A percentile compares a stretch with the other conserved stretches of the same genome.
These are phyloP conservation scores for Drosophila lacteicornis DNA, from an alignment of 1,140 invertebrate species.

Conservation along the genomic window DNA sequence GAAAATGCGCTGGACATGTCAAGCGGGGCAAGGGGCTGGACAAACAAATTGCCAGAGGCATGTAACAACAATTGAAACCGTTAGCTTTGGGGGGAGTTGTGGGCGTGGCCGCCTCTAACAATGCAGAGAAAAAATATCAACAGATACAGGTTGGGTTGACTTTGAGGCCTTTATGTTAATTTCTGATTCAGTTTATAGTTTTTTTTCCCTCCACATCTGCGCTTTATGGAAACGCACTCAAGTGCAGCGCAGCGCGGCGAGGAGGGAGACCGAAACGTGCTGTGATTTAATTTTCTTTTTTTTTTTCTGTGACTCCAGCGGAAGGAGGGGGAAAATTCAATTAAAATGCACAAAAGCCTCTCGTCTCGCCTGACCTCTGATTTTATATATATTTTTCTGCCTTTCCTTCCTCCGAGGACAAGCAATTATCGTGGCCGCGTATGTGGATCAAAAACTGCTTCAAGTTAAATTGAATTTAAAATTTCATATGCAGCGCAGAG, in stretches of 20 bases:
- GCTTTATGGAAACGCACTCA: conserved; percentile 76
- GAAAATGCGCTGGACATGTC: conserved; percentile 57
- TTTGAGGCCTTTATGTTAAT: conserved; percentile 75
- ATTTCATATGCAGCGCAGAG: conserved; percentile 14
- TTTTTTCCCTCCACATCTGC: conserved; percentile 45
- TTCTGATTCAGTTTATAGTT: conserved; percentile 59
- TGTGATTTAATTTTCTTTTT: conserved; percentile 71
- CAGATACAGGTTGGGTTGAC: conserved; percentile 46
- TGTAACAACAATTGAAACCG: conserved; percentile 50
- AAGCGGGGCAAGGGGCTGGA: conserved; percentile 9
- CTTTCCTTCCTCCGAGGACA: conserved; percentile 24
- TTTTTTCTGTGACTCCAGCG: conserved; percentile 46
- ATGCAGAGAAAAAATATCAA: conserved; percentile 31
- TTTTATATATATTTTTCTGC: background rate
- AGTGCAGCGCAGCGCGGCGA: conserved; percentile 56
- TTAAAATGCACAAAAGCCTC: conserved; percentile 77
- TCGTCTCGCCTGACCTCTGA: conserved; percentile 55
- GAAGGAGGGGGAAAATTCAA: conserved; percentile 63
- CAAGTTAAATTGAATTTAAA: conserved; percentile 76
- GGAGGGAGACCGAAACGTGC: conserved; percentile 56
- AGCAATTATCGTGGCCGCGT: conserved; percentile 59
- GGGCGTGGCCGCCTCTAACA: conserved; percentile 55
- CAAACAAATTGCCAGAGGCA: conserved; percentile 59
- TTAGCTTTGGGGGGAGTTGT: conserved; percentile 20
- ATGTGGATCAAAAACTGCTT: conserved; percentile 69